Percentiles rank a stretch among this genome's conserved stretches.
phyloP scores from a whole-genome alignment of 1,140 invertebrate species.

The Heliconius hewitsoni region DNA sequence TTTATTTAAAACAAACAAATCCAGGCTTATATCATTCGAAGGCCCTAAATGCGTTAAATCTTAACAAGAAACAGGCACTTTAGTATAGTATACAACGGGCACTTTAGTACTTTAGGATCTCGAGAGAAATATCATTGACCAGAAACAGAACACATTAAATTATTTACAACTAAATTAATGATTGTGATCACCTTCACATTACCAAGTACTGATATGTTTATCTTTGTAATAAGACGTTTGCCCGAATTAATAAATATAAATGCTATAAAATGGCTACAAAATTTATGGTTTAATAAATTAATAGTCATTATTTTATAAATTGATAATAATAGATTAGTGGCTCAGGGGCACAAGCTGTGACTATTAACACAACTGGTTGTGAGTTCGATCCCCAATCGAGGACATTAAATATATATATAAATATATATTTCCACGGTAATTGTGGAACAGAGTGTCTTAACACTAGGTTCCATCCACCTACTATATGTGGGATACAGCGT shows the following conservation, averaged over 20 bases:
- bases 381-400: no score
- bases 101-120: not conserved
- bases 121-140: slow-evolving; percentile 1
- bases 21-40: not conserved
- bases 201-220: slow-evolving; percentile 1
- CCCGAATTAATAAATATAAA: not conserved
- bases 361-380: no score
- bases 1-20: slow-evolving; percentile 22
- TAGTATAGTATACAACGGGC: not conserved
- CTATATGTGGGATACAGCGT: no score
- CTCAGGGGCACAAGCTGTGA: no score
- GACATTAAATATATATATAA: no score
- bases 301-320: not conserved
- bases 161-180: slow-evolving; percentile 12
- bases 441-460: no score
- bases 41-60: slow-evolving; percentile 9
- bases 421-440: no score
- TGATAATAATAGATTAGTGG: not conserved
- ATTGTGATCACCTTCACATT: not conserved
- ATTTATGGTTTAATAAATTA: not conserved
- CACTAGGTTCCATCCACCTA: no score
- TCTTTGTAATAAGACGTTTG: not conserved
- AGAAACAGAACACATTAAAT: slow-evolving; percentile 4
- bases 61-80: slow-evolving; percentile 12
- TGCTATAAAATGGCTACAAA: not conserved